Base-by-base conservation (phyloP, 2,797 vertebrate species). In the Falco concolor region DNA sequence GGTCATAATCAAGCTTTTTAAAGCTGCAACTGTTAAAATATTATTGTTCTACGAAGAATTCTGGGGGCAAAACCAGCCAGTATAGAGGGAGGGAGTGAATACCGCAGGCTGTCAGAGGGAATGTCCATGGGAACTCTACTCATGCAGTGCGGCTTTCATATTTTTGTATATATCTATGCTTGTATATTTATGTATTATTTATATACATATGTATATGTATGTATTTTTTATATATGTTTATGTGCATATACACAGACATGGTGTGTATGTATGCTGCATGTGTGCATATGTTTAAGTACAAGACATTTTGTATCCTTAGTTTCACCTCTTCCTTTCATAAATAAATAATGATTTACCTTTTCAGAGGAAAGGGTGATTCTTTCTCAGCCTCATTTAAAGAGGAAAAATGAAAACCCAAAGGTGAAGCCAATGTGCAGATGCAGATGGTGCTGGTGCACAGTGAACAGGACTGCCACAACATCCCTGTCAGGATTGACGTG, bases 21-120 rank as follows among this genome's bases (percentile, higher is more conserved):
- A 97, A 96, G 88, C 91, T 73, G 91, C 95, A 95, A 97, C 94
- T 96, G 70, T 89, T 96, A 87, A 97, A 97, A 97, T 95, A 96
- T 96, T 95, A 93, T 96, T 90, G 30, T 94, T 95, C 83, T 75
- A 40, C 53, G 61, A 86, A 84, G 89, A 96, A 93, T 77, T 75
- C 75, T 80, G 87, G 73, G 83, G 78, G 12, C 44, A 52, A 91
- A 87, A 91, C 73, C 70, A 75, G 75, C 16, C 57, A 23, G 24
- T 40, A 12, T 5, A 59, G 68, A 79, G 30, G 34, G 18, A 94
- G 59, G n/a, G 42, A 67, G 30, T 13, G 49, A 81, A 85, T 87
- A 64, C 47, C 75, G n/a, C 56, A 50, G 67, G 27, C 67, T 42
- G 44, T 44, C 61, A 67, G 67, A 74, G 22, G 1, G 2, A 74